Percentiles rank a stretch among this genome's conserved stretches.
Conservation (phyloP, 2,888 invertebrate species). For the Sericinus montela region DNA sequence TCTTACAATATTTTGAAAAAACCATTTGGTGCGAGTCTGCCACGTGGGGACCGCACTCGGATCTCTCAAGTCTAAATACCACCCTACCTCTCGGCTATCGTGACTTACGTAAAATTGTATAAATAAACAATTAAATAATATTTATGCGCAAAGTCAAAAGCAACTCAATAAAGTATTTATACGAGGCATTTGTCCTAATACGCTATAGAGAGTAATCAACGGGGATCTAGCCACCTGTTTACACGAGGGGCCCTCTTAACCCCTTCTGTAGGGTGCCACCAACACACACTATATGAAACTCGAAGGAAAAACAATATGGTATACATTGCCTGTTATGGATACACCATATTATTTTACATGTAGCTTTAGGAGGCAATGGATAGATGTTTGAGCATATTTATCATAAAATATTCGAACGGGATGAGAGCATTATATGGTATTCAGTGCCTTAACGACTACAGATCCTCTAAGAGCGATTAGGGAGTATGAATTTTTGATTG, state of each 20-base stretch:
- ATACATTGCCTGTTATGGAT: conserved; percentile 8
- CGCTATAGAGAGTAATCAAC: conserved; percentile 22
- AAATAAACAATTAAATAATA: conserved; percentile 14
- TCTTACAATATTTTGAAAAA: no score
- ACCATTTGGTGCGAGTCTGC: no score
- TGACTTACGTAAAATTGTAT: no score
- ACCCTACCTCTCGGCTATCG: no score
- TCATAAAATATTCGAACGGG: not conserved
- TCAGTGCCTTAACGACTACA: conserved; percentile 21
- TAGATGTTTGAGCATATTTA: not conserved
- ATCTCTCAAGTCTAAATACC: no score
- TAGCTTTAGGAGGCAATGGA: conserved; percentile 15
- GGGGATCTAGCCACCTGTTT: conserved; percentile 27
- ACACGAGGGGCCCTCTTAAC: conserved; percentile 24
- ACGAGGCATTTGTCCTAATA: conserved; percentile 20
- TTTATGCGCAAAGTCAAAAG: conserved; percentile 10
- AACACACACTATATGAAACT: not conserved
- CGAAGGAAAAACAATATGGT: not conserved
- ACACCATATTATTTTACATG: conserved; percentile 5
- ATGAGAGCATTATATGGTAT: not conserved
- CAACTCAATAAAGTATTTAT: conserved; percentile 18
- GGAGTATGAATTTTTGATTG: conserved; percentile 27
- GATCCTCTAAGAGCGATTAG: conserved; percentile 33
- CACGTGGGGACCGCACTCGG: no score
- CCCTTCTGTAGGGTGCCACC: conserved; percentile 18